A percentile compares a stretch with the other conserved stretches of the same genome.
phyloP scores from a whole-genome alignment of 2,888 invertebrate species.

The Pollenia griseotomentosa region DNA sequence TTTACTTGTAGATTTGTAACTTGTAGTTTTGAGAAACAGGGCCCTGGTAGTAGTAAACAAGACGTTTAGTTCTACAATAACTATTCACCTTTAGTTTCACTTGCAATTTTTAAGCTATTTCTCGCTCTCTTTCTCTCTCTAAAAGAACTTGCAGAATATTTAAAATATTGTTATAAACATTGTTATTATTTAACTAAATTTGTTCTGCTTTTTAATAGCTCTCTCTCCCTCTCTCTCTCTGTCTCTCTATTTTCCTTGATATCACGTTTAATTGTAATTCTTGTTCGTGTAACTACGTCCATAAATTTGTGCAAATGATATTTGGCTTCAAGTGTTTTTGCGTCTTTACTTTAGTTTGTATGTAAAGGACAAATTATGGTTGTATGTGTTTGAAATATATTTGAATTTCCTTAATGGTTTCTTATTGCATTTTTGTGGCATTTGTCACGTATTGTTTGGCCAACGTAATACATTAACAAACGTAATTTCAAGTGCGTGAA shows the following conservation, averaged over 20 bases:
- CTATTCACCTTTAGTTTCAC: not conserved
- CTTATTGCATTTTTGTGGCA: not conserved
- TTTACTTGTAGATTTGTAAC: no score
- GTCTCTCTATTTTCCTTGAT: not conserved
- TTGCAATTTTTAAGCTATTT: not conserved
- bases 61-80: no score
- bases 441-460: slow-evolving; percentile 33
- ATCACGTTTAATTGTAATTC: slow-evolving; percentile 2
- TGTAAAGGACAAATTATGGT: not conserved
- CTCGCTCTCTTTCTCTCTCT: not conserved
- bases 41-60: no score
- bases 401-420: not conserved
- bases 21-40: no score
- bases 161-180: not conserved
- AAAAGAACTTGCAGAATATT: not conserved
- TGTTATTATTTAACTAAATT: not conserved
- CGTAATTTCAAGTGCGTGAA: slow-evolving; percentile 23
- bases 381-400: not conserved
- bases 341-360: not conserved
- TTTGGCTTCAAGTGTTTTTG: not conserved
- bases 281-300: slow-evolving; percentile 23
- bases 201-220: not conserved
- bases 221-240: not conserved
- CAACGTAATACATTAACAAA: slow-evolving; percentile 26
- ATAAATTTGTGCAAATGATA: slow-evolving; percentile 28